Evolutionary conservation across 2,113 vertebrate genomes (phyloP).

Genomic region (Vidua chalybeata): DNA sequence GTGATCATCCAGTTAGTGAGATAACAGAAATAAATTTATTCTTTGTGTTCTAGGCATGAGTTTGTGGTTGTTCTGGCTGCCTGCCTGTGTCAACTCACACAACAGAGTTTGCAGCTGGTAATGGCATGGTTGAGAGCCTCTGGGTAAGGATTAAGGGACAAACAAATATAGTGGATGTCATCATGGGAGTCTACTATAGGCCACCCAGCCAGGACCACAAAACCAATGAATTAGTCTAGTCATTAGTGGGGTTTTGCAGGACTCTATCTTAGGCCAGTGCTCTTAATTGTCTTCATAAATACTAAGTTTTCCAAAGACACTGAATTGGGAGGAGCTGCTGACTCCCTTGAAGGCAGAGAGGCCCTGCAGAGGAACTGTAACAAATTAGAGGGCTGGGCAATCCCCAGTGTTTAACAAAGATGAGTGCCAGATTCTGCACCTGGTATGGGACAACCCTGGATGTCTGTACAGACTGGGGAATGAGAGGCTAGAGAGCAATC

Average conservation of each 20-base stretch:
- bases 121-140: background rate
- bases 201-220: background rate
- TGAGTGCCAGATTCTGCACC: background rate
- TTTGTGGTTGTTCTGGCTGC: background rate
- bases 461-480: too few relatives aligned
- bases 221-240: background rate
- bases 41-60: background rate
- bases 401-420: background rate
- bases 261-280: background rate
- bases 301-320: background rate
- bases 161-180: background rate
- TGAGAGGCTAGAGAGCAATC: too few relatives aligned
- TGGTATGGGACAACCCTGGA: background rate
- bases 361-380: background rate
- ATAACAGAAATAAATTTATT: background rate
- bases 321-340: background rate
- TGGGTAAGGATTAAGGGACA: background rate
- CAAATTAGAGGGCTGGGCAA: background rate
- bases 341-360: background rate
- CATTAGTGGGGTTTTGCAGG: background rate
- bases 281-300: background rate
- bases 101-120: background rate
- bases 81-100: background rate
- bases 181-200: background rate
- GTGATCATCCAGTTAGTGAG: background rate